A percentile compares a stretch with the other conserved stretches of the same genome.
Evolutionary conservation across 2,888 invertebrate genomes (phyloP).

Genomic region (Eupithecia centaureata): DNA sequence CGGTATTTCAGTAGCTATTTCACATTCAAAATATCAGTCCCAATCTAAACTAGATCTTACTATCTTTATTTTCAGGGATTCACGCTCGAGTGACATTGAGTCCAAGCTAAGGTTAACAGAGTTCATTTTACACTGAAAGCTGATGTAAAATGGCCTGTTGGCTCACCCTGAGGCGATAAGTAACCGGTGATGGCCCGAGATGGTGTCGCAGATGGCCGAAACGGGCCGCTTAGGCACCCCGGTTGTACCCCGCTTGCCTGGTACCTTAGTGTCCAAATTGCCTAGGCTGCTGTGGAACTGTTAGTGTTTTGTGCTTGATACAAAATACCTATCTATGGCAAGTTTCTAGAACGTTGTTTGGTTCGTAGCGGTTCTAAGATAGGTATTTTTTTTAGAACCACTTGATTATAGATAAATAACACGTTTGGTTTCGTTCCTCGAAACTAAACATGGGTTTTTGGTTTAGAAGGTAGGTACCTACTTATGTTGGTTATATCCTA

Average conservation of each 20-base stretch:
- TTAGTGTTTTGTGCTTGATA: background rate
- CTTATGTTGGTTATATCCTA: no score
- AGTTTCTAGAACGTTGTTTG: background rate
- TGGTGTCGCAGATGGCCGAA: slow-evolving; percentile 34
- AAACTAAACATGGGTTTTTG: no score
- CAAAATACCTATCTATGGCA: background rate
- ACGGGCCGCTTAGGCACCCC: slow-evolving; percentile 7
- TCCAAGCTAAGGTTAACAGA: background rate
- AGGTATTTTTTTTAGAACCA: no score
- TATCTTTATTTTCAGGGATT: background rate
- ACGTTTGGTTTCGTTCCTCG: no score
- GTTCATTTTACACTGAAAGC: slow-evolving; percentile 1
- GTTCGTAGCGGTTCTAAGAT: no score
- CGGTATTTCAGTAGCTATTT: background rate
- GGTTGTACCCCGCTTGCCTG: background rate
- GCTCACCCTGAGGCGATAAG: slow-evolving; percentile 25
- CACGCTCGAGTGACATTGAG: background rate
- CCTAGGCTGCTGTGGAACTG: background rate
- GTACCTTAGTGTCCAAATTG: background rate
- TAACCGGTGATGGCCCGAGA: slow-evolving; percentile 35
- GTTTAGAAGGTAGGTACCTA: no score
- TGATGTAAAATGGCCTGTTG: background rate
- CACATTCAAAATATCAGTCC: background rate
- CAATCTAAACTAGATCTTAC: background rate
- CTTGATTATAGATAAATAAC: no score